Conservation (phyloP, 2,113 vertebrate genomes). For the Orcinus orca region DNA sequence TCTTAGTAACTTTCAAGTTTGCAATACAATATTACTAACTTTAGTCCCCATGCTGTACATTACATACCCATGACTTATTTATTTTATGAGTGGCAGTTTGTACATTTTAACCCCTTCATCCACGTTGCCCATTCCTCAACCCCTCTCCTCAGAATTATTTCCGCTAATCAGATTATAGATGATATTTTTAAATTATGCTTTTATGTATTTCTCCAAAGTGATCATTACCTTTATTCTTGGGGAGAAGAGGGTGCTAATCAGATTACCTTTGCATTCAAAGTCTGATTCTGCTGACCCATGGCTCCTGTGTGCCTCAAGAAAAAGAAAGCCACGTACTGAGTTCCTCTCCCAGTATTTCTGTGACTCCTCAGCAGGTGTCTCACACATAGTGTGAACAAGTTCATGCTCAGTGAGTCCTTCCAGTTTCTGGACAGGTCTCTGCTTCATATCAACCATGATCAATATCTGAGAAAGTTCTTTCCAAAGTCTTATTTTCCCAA, state of each 20-base stretch:
- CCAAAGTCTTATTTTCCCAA: neutral
- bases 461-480: neutral
- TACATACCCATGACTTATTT: neutral
- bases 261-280: neutral
- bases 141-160: neutral
- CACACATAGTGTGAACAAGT: neutral
- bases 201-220: constrained; percentile 13
- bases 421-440: neutral
- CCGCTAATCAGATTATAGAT: neutral
- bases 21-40: neutral
- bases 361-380: neutral
- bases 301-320: neutral
- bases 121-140: neutral
- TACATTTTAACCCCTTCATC: neutral
- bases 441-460: neutral
- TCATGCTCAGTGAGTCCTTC: neutral
- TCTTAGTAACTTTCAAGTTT: neutral
- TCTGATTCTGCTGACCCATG: neutral
- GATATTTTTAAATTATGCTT: neutral
- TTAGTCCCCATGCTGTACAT: neutral
- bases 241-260: neutral
- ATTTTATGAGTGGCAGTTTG: neutral
- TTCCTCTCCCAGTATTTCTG: neutral
- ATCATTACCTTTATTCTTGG: neutral
- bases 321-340: neutral